A percentile compares a stretch with the other conserved stretches of the same genome.
Evolutionary conservation across 2,113 vertebrate genomes (phyloP).

Genomic region (Cryptotis parvus): DNA sequence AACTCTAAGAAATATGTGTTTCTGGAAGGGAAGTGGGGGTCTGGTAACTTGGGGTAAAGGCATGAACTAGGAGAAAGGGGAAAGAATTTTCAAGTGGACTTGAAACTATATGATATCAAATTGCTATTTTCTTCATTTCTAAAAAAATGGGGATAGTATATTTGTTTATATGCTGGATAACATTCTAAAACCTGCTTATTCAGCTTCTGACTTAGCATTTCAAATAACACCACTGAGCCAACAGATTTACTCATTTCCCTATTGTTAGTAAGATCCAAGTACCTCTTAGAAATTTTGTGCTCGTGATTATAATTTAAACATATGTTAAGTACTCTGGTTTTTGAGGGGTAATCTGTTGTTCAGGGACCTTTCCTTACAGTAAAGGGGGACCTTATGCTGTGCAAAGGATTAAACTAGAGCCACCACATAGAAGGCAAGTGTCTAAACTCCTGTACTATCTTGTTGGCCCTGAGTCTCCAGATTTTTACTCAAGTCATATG

Average conservation of each 20-base stretch:
- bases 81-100: no score
- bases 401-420: no score
- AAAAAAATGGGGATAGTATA: no score
- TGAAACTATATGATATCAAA: no score
- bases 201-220: not conserved
- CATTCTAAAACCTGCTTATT: not conserved
- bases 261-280: not conserved
- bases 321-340: slow-evolving; percentile 38
- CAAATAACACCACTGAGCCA: not conserved
- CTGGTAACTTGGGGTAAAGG: no score
- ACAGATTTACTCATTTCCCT: not conserved
- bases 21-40: not conserved
- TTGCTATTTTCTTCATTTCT: no score
- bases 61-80: no score
- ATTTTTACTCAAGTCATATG: not conserved
- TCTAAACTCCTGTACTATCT: no score
- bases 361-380: no score
- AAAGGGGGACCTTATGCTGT: no score
- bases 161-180: not conserved
- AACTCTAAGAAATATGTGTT: not conserved
- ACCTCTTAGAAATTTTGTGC: slow-evolving; percentile 23
- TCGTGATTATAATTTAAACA: slow-evolving; percentile 51
- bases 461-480: no score
- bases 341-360: not conserved
- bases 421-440: no score